phyloP scores from a whole-genome alignment of 2,888 invertebrate species.

The Tipula lateralis region DNA sequence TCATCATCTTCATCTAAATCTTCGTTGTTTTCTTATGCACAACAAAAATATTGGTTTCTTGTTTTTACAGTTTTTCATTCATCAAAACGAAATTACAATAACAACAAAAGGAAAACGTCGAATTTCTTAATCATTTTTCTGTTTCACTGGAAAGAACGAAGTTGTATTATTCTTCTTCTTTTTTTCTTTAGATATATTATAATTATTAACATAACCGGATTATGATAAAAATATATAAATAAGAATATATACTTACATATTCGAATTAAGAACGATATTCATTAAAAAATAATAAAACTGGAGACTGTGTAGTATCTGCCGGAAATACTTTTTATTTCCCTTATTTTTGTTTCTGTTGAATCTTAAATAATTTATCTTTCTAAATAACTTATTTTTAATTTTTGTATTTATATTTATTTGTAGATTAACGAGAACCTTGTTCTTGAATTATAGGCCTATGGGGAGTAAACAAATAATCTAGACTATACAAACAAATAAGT shows the following conservation, averaged over 20 bases:
- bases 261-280: background rate
- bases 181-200: background rate
- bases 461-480: too few relatives aligned
- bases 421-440: background rate
- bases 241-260: background rate
- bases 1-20: background rate
- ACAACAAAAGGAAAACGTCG: conserved; percentile 2
- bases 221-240: background rate
- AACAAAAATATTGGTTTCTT: background rate
- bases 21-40: background rate
- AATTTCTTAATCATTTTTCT: conserved; percentile 11
- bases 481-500: too few relatives aligned
- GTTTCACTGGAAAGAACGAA: background rate
- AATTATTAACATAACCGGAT: background rate
- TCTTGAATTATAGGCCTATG: too few relatives aligned
- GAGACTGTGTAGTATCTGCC: background rate
- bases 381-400: background rate
- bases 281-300: conserved; percentile 11
- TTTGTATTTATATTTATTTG: background rate
- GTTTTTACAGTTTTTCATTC: conserved; percentile 7
- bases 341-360: background rate
- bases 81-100: background rate
- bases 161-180: background rate
- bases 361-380: background rate
- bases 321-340: background rate